phyloP scores from a whole-genome alignment of 2,888 invertebrate species.

The Aphodius sticticus region DNA sequence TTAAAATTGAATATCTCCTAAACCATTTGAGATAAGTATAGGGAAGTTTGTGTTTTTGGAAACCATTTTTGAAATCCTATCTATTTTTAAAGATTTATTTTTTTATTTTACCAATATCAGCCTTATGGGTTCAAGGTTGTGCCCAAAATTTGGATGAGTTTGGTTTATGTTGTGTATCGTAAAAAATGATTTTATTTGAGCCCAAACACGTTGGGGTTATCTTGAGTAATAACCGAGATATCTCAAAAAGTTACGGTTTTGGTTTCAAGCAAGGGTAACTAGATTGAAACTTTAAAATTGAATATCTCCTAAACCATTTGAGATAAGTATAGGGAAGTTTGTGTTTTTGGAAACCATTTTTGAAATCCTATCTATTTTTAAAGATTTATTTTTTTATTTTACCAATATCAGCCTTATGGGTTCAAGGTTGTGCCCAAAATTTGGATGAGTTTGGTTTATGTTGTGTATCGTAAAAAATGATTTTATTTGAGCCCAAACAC shows the following conservation, averaged over 20 bases:
- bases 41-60: background rate
- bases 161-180: slow-evolving; percentile 22
- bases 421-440: slow-evolving; percentile 86
- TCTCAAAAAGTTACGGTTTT: no score
- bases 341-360: no score
- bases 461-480: background rate
- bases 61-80: background rate
- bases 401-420: slow-evolving; percentile 99
- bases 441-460: slow-evolving; percentile 66
- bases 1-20: background rate
- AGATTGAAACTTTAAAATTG: no score
- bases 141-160: slow-evolving; percentile 78
- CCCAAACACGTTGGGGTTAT: no score
- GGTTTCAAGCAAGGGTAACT: no score
- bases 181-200: no score
- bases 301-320: no score
- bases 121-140: slow-evolving; percentile 93
- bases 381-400: no score
- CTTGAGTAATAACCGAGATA: no score
- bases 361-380: no score
- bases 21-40: background rate
- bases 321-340: slow-evolving; percentile 91
- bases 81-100: slow-evolving; percentile 29
- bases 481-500: background rate
- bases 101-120: slow-evolving; percentile 96